Percentiles rank a stretch among this genome's conserved stretches.
Evolutionary conservation across 2,113 vertebrate genomes (phyloP).

Genomic region (Danio rerio): DNA sequence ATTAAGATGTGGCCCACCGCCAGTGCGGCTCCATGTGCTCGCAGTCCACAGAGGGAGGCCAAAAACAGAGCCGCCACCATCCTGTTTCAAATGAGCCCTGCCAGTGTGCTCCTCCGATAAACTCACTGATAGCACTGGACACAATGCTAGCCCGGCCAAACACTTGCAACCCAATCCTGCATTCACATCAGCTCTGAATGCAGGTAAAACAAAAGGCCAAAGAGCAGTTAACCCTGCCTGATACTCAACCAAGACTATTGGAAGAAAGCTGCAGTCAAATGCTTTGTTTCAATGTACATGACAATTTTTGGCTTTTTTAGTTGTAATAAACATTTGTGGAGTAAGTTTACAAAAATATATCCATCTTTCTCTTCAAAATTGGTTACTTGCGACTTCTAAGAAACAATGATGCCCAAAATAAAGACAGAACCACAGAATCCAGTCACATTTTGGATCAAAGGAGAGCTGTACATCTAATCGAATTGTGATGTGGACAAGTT

Average conservation of each 20-base stretch:
- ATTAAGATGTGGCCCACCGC: slow-evolving; percentile 81
- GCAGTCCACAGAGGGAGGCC: slow-evolving; percentile 70
- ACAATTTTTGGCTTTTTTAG: no score
- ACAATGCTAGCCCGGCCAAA: slow-evolving; percentile 60
- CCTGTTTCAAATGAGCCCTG: slow-evolving; percentile 64
- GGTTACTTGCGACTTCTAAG: no score
- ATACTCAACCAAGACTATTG: slow-evolving; percentile 9
- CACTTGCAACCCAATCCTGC: slow-evolving; percentile 41
- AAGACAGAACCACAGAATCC: no score
- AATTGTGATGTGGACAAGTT: no score
- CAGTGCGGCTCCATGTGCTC: slow-evolving; percentile 77
- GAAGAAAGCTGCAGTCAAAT: neutral
- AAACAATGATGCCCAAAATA: no score
- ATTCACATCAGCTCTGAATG: slow-evolving; percentile 30
- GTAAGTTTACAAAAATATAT: no score
- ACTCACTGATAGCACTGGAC: slow-evolving; percentile 65
- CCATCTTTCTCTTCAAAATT: no score
- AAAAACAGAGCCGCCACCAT: slow-evolving; percentile 61
- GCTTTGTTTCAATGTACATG: neutral
- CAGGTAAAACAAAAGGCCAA: slow-evolving; percentile 38
- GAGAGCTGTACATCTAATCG: no score
- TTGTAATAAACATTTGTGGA: neutral
- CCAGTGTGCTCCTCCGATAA: slow-evolving; percentile 66
- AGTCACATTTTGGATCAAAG: no score
- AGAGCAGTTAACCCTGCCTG: slow-evolving; percentile 40